A percentile compares a stretch with the other conserved stretches of the same genome.
Evolutionary conservation across 1,140 invertebrate genomes (phyloP).

Genomic region (Ceratosolen fusciceps): DNA sequence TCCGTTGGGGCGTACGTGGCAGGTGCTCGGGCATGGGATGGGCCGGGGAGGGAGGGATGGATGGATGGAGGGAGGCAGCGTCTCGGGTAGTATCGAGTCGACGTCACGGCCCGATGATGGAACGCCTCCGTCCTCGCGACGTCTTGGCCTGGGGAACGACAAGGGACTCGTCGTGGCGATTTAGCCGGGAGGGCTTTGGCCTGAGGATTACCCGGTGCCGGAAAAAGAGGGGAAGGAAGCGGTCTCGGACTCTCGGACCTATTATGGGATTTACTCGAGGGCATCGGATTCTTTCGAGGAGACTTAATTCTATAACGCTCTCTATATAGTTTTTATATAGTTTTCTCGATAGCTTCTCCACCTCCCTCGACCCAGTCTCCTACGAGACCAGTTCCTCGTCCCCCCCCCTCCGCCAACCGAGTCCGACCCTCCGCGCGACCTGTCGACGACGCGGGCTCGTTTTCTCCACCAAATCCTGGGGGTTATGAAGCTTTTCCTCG

Average conservation of each 20-base stretch:
- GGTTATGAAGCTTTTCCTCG: background rate
- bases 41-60: too few species aligned
- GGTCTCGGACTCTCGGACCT: background rate
- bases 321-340: constrained; percentile 20
- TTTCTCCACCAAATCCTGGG: constrained; percentile 7
- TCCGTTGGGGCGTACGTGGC: background rate
- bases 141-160: background rate
- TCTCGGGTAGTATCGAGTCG: background rate
- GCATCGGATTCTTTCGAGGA: constrained; percentile 12
- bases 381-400: too few species aligned
- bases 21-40: background rate
- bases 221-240: background rate
- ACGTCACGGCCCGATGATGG: background rate
- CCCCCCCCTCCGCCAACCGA: background rate
- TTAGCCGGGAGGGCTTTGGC: background rate
- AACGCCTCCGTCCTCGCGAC: background rate
- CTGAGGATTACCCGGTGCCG: background rate
- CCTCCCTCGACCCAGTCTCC: too few species aligned
- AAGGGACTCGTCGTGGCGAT: background rate
- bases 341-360: constrained; percentile 9
- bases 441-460: constrained; percentile 3
- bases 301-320: constrained; percentile 25
- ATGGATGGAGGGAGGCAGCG: too few species aligned
- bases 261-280: constrained; percentile 16
- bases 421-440: too few species aligned